phyloP scores from a whole-genome alignment of 2,113 vertebrate species.

The Lipotes vexillifer region DNA sequence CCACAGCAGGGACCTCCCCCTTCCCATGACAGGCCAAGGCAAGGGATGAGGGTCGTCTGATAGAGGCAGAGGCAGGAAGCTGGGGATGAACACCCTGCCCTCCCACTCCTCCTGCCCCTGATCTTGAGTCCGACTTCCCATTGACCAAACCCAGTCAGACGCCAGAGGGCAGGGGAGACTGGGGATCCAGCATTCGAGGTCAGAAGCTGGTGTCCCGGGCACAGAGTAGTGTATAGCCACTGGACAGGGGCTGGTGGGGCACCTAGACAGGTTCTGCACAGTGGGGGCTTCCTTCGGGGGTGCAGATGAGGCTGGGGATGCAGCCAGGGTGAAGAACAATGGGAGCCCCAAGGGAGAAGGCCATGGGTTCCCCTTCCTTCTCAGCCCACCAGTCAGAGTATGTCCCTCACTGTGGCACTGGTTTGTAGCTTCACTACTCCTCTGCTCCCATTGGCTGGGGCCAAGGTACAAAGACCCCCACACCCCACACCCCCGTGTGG shows the following conservation, averaged over 20 bases:
- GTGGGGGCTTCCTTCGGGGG: neutral
- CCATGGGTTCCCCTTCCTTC: neutral
- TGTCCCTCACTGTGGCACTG: neutral
- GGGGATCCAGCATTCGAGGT: neutral
- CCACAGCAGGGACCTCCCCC: neutral
- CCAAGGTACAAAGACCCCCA: neutral
- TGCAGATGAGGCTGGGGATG: no score
- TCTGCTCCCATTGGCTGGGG: neutral
- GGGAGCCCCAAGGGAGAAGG: neutral
- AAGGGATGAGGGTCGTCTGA: neutral
- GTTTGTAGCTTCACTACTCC: neutral
- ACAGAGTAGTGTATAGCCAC: neutral
- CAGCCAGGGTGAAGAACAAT: no score
- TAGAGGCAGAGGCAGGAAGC: neutral
- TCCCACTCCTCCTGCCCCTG: neutral
- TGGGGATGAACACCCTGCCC: neutral
- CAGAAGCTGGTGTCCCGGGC: neutral
- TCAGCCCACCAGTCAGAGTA: neutral
- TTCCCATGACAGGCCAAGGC: neutral
- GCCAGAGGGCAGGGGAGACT: neutral
- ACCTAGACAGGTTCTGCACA: neutral
- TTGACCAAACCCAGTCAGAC: neutral
- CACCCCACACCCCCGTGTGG: neutral
- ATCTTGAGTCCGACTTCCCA: neutral
- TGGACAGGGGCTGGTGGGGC: neutral